Conservation (phyloP, 2,113 vertebrate genomes). For the Pseudonaja textilis region DNA sequence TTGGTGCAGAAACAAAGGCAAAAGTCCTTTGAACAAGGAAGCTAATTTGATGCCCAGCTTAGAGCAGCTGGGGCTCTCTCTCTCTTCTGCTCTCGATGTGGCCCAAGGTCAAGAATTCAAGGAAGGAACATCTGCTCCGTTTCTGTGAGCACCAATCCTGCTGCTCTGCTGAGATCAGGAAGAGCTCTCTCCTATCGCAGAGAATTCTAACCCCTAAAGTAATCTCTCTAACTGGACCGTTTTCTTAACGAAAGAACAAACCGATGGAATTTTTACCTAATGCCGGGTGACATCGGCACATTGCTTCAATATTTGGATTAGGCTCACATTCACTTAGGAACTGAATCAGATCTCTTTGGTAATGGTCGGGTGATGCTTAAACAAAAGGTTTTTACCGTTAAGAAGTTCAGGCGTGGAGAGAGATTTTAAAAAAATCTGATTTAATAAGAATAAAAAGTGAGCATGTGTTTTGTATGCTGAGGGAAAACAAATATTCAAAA, state of each 20-base stretch:
- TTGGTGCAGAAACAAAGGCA: not conserved
- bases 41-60: not conserved
- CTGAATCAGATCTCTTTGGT: not conserved
- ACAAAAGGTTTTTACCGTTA: not conserved
- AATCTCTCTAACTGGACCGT: not conserved
- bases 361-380: not conserved
- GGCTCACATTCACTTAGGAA: not conserved
- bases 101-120: slow-evolving; percentile 6
- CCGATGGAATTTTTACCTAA: not conserved
- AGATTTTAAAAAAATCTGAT: not conserved
- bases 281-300: not conserved
- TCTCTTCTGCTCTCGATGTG: not conserved
- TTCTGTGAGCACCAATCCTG: not conserved
- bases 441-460: not conserved
- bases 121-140: slow-evolving; percentile 11
- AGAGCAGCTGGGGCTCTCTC: not conserved
- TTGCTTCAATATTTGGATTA: not conserved
- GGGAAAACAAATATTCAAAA: not conserved
- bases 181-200: not conserved
- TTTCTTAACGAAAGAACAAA: not conserved
- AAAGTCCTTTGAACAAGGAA: not conserved
- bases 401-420: not conserved
- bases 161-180: not conserved
- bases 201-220: not conserved
- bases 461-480: not conserved